These are phyloP conservation scores for Hesperia comma DNA, from an alignment of 2,888 invertebrate species.

Conservation along the genomic window DNA sequence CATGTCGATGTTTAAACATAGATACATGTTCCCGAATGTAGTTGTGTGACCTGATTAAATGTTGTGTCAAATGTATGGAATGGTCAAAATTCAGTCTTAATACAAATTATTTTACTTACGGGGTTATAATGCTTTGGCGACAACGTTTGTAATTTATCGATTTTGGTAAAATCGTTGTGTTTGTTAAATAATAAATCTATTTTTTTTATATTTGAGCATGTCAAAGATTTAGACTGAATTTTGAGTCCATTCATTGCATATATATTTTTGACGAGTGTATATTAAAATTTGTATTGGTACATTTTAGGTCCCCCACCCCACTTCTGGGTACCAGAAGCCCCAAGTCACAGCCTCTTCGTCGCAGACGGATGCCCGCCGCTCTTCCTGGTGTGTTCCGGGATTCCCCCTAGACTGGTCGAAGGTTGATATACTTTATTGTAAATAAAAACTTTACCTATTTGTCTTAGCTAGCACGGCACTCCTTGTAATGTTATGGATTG, in stretches of 20 bases:
- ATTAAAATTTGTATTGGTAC: neutral
- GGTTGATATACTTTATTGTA: constrained; percentile 12
- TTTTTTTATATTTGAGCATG: neutral
- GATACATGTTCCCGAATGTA: constrained; percentile 3
- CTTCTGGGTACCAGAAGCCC: constrained; percentile 15
- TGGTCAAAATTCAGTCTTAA: constrained; percentile 20
- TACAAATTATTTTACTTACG: neutral
- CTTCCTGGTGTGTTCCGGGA: constrained; percentile 30
- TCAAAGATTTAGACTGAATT: neutral
- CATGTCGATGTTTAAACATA: neutral
- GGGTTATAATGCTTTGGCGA: no score
- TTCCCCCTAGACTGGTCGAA: constrained; percentile 29
- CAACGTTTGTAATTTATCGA: neutral
- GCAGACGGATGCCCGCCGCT: constrained; percentile 30
- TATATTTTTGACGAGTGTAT: neutral
- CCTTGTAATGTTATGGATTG: no score
- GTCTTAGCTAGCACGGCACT: no score
- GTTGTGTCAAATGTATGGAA: constrained; percentile 1
- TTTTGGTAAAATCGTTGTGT: no score
- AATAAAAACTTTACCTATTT: neutral
- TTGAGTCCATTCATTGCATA: neutral
- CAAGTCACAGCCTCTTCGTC: constrained; percentile 16
- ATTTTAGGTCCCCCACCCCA: constrained; percentile 28
- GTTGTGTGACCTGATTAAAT: constrained; percentile 2
- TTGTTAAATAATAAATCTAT: neutral